Base-by-base conservation (phyloP, 2,113 vertebrate genomes). In the Rutilus rutilus region DNA sequence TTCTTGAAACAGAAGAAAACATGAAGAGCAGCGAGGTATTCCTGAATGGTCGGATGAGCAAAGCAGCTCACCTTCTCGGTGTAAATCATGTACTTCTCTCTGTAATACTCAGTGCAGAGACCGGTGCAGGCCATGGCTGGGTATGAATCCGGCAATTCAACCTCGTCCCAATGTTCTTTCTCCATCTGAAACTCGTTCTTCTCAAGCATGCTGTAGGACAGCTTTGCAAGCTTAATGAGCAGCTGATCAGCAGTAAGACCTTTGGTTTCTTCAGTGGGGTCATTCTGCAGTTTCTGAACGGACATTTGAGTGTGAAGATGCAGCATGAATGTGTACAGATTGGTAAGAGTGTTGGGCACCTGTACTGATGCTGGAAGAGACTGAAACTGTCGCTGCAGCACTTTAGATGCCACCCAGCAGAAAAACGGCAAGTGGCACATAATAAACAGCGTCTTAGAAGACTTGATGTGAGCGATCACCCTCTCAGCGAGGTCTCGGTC, bases 391-490 rank as follows among this genome's bases (percentile, higher is more conserved):
- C 2, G 76, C 85, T 90, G 83, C 17, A 89, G 89, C 83, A 91
- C 87, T 17, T 87, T 64, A 1, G 90, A 90, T 74, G 93, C 86
- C 60, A 95, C 69, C 10, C 91, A 91, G 90, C 93, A 94, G 85
- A 95, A 95, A 83, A 93, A 42, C 0, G 95, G 95, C 78, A 93
- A 84, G 82, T 94, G 91, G 88, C 95, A 95, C 95, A 95, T 94
- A 82, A 93, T 90, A 78, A 87, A 85, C 21, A 95, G 85, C 3
- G 92, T 94, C 82, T 87, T 92, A 33, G 60, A 71, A 5, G 93
- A 92, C 17, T 85, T 90, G 59, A 94, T 27, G 1, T 93, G 85
- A 3, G 45, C 75, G 3, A 95, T 88, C 11, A 94, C 90, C 83
- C 11, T 87, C 64, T 85, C 87, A 1, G 93, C 93, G 54, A 92